phyloP scores from a whole-genome alignment of 30 jellyfish, hydroid and myxozoan species.

The Hydra vulgaris region DNA sequence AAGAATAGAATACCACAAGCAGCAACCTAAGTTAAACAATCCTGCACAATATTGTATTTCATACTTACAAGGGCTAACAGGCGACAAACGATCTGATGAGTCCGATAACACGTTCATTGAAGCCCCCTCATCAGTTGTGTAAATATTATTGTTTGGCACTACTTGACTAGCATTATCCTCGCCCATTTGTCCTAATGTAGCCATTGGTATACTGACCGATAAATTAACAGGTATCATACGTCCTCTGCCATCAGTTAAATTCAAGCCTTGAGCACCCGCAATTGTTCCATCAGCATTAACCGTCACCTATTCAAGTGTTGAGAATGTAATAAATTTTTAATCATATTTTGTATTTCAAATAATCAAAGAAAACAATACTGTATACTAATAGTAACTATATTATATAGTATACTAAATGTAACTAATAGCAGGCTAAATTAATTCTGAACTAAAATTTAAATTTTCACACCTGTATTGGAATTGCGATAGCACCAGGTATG shows the following conservation, averaged over 20 bases:
- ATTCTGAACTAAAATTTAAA: no score
- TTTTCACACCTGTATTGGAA: conserved; percentile 70
- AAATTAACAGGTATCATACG: conserved; percentile 85
- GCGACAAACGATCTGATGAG: background rate
- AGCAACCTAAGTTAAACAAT: background rate
- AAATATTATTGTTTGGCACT: background rate
- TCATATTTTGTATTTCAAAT: no score
- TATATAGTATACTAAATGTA: background rate
- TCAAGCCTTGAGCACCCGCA: conserved; percentile 96
- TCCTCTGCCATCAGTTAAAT: conserved; percentile 78
- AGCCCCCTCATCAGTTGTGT: background rate
- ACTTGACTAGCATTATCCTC: background rate
- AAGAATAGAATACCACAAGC: background rate
- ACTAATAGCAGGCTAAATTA: no score
- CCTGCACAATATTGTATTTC: background rate
- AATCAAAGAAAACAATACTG: background rate
- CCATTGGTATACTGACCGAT: conserved; percentile 65
- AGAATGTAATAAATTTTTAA: no score
- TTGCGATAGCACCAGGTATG: conserved; percentile 91
- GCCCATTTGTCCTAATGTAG: conserved; percentile 24
- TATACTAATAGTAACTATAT: no score
- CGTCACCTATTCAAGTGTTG: conserved; percentile 59
- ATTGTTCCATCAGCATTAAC: conserved; percentile 96
- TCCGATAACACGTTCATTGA: background rate
- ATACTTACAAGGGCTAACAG: background rate